Evolutionary conservation across 2,113 vertebrate species (phyloP).

Genomic region (Romanogobio albipinnatus): DNA sequence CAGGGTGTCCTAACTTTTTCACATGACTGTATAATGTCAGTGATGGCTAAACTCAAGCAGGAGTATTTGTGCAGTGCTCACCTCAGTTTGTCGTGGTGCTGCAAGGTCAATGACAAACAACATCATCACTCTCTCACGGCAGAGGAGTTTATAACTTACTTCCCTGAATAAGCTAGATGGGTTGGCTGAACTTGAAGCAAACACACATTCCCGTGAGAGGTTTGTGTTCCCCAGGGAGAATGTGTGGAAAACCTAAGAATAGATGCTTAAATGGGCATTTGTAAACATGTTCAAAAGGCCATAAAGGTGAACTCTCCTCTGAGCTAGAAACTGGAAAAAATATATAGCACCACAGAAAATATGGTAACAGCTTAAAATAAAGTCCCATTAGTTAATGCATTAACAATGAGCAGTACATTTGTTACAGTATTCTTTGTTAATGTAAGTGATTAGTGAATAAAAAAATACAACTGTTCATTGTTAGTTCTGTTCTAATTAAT

Average conservation of each 20-base stretch:
- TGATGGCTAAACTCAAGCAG: constrained; percentile 40
- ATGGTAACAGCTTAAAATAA: no score
- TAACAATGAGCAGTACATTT: no score
- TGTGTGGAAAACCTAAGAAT: not conserved
- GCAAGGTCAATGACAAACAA: constrained; percentile 34
- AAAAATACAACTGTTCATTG: no score
- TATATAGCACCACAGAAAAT: not conserved
- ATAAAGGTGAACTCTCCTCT: constrained; percentile 1
- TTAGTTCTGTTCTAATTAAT: no score
- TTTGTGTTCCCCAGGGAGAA: constrained; percentile 19
- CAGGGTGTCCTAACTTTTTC: no score
- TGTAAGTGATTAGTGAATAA: no score
- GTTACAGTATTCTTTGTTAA: no score
- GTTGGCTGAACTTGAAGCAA: not conserved
- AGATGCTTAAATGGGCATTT: constrained; percentile 4
- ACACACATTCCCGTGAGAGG: not conserved
- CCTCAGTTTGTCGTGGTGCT: constrained; percentile 12
- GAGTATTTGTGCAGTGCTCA: constrained; percentile 45
- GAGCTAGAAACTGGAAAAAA: not conserved
- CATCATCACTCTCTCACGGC: not conserved
- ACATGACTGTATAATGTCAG: not conserved
- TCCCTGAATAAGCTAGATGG: constrained; percentile 12
- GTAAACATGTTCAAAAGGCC: not conserved
- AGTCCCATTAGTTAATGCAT: no score
- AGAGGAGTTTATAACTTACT: constrained; percentile 27